phyloP scores from a whole-genome alignment of 2,113 vertebrate species.

The Cettia cetti region DNA sequence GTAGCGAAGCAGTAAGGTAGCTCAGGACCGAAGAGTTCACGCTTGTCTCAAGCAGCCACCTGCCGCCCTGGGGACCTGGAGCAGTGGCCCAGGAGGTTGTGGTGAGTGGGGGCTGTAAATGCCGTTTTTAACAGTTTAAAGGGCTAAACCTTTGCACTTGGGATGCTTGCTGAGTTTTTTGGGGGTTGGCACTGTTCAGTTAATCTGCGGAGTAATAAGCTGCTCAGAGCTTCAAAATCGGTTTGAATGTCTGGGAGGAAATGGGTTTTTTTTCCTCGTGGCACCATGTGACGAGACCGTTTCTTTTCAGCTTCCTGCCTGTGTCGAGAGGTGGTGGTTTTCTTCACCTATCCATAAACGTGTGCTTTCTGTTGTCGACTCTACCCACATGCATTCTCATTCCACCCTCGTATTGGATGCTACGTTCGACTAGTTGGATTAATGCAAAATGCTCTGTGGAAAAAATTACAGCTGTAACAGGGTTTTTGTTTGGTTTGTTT shows the following conservation, averaged over 20 bases:
- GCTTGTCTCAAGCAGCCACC: not conserved
- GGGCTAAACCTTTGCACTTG: not conserved
- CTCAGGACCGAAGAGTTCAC: not conserved
- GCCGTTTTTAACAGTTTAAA: not conserved
- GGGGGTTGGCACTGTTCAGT: not conserved
- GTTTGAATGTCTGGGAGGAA: not conserved
- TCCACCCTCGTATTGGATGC: not conserved
- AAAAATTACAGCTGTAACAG: not conserved
- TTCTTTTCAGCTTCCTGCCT: not conserved
- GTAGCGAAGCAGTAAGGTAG: not conserved
- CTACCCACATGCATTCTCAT: not conserved
- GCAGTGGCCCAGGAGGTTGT: slow-evolving; percentile 18
- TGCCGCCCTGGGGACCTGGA: not conserved
- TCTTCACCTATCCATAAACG: not conserved
- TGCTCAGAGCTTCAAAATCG: not conserved
- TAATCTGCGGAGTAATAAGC: not conserved
- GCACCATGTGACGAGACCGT: not conserved
- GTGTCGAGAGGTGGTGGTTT: not conserved
- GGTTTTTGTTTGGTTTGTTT: not conserved
- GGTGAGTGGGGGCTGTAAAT: slow-evolving; percentile 37
- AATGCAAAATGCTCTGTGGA: not conserved
- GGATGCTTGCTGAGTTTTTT: not conserved
- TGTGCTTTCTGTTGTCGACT: not conserved
- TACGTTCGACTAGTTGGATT: not conserved
- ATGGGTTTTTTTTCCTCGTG: not conserved